A percentile compares a stretch with the other conserved stretches of the same genome.
Evolutionary conservation across 2,888 invertebrate genomes (phyloP).

Genomic region (Drosophila fulvimacula): DNA sequence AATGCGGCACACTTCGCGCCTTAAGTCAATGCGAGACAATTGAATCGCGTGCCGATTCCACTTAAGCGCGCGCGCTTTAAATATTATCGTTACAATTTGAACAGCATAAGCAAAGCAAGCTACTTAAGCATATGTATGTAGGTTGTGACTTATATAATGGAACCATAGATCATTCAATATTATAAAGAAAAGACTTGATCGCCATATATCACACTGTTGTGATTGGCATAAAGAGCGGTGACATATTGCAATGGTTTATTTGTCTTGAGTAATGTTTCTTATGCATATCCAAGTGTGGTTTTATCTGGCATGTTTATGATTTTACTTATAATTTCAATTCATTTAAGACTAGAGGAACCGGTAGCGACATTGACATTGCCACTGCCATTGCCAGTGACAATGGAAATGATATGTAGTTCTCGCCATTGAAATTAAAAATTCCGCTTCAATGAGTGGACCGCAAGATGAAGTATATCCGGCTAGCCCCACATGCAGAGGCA

Average conservation of each 20-base stretch:
- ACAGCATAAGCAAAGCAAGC: slow-evolving; percentile 25
- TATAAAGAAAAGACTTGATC: background rate
- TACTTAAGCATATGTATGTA: slow-evolving; percentile 6
- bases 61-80: slow-evolving; percentile 71
- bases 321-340: background rate
- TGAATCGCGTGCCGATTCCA: slow-evolving; percentile 84
- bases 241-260: background rate
- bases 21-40: slow-evolving; percentile 69
- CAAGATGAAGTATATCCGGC: slow-evolving; percentile 78
- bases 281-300: background rate
- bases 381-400: slow-evolving; percentile 45
- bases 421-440: slow-evolving; percentile 72
- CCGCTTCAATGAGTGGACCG: slow-evolving; percentile 63
- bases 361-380: slow-evolving; percentile 43
- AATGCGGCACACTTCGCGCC: slow-evolving; percentile 71
- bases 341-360: slow-evolving; percentile 23
- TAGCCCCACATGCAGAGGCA: slow-evolving; percentile 31
- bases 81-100: slow-evolving; percentile 42
- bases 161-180: background rate
- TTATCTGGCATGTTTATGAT: background rate
- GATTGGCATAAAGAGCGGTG: too few species aligned
- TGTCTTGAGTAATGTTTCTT: background rate
- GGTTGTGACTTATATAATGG: slow-evolving; percentile 5
- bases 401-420: slow-evolving; percentile 29
- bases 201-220: background rate